Evolutionary conservation across 1,140 invertebrate genomes (phyloP).

Genomic region (Diuraphis noxia): DNA sequence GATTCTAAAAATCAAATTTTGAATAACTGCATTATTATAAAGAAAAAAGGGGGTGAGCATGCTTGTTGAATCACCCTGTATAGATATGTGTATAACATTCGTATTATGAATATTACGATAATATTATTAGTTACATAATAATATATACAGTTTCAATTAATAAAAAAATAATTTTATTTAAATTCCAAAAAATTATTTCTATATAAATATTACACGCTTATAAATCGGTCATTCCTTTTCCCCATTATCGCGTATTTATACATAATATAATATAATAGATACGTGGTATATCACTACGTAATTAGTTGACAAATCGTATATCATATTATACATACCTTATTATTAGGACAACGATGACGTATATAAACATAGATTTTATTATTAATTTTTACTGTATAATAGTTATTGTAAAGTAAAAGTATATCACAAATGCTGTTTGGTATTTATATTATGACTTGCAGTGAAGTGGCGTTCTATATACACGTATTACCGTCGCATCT

Average conservation of each 20-base stretch:
- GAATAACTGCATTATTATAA: no score
- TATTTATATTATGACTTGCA: neutral
- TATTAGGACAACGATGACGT: no score
- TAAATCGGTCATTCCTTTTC: neutral
- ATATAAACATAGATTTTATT: neutral
- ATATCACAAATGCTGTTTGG: conserved; percentile 1
- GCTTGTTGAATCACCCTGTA: no score
- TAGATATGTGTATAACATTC: no score
- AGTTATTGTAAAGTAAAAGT: neutral
- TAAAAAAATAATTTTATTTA: neutral
- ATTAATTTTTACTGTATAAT: neutral
- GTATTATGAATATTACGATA: neutral
- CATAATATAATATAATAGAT: neutral
- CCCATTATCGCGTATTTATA: no score
- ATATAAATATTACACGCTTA: neutral
- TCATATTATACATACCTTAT: neutral
- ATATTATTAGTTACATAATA: no score
- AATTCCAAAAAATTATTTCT: neutral
- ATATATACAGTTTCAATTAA: no score
- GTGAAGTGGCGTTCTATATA: no score
- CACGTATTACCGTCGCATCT: no score
- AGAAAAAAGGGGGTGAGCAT: no score
- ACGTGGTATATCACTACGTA: neutral
- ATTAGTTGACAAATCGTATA: neutral
- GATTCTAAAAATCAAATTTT: no score